Conservation (phyloP, 2,888 invertebrate species). For the Hirtodrosophila alboralis region DNA sequence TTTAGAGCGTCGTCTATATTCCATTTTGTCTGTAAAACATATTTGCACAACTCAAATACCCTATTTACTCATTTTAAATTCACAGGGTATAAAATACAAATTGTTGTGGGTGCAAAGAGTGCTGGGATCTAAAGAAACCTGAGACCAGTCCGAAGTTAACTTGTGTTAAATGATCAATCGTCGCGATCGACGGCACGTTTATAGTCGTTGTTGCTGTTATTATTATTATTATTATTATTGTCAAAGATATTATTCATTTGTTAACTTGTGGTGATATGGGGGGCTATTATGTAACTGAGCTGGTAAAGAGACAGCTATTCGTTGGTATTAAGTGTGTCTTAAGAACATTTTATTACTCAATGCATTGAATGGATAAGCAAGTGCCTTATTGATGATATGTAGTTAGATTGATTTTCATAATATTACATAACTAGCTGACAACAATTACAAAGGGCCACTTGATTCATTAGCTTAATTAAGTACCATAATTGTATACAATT, state of each 20-base stretch:
- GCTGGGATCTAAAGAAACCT: conserved; percentile 20
- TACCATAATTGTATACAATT: conserved; percentile 42
- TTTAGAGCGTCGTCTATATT: no score
- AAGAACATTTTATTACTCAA: conserved; percentile 14
- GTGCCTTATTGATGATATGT: conserved; percentile 17
- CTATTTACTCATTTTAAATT: no score
- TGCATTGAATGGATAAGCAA: conserved; percentile 11
- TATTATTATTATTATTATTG: conserved; percentile 18
- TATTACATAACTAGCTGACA: conserved; percentile 18
- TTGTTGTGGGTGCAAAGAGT: conserved; percentile 15
- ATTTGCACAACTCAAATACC: no score
- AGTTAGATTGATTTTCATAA: conserved; percentile 31
- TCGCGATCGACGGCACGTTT: conserved; percentile 75
- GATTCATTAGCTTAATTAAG: conserved; percentile 53
- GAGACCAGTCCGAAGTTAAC: conserved; percentile 31
- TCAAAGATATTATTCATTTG: conserved; percentile 55
- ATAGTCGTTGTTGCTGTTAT: conserved; percentile 17
- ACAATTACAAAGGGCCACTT: conserved; percentile 3
- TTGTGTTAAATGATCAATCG: conserved; percentile 79
- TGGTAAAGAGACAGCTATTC: conserved; percentile 26
- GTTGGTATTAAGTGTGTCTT: conserved; percentile 15
- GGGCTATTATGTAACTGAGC: conserved; percentile 61
- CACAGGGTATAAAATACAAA: conserved; percentile 8
- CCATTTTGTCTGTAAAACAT: no score
- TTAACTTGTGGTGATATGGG: conserved; percentile 47